A percentile compares a stretch with the other conserved stretches of the same genome.
Conservation (phyloP, 2,113 vertebrate genomes). For the Pygoscelis adeliae region DNA sequence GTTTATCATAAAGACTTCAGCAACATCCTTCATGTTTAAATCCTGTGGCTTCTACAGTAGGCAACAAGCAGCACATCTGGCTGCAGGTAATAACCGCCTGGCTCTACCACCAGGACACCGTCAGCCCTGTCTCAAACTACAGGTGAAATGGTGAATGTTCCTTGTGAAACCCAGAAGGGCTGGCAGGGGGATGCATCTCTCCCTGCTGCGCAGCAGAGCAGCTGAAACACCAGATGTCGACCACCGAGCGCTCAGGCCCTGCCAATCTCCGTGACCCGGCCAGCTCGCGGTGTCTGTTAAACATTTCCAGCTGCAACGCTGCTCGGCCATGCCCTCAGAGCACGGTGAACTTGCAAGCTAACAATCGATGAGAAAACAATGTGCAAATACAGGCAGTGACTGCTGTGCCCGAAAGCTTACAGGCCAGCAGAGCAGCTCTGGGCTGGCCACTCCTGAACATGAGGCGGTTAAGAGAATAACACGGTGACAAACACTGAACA, state of each 20-base stretch:
- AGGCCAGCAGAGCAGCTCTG: neutral
- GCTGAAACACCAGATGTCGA: neutral
- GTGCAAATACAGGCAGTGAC: neutral
- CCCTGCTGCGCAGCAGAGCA: neutral
- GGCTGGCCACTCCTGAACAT: neutral
- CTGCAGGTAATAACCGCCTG: neutral
- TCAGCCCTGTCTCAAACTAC: neutral
- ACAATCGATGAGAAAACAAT: neutral
- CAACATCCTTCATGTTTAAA: neutral
- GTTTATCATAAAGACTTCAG: neutral
- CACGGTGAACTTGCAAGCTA: neutral
- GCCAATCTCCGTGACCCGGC: neutral
- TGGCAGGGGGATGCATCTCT: neutral
- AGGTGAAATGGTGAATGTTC: neutral
- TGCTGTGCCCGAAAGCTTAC: neutral
- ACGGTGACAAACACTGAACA: neutral
- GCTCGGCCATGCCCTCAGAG: neutral
- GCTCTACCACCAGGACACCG: neutral
- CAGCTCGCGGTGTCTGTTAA: neutral
- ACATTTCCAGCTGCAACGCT: neutral
- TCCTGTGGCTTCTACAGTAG: neutral
- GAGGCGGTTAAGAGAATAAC: neutral
- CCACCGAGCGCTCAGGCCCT: neutral
- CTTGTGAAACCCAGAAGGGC: neutral
- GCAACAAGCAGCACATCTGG: neutral